phyloP scores from a whole-genome alignment of 2,113 vertebrate genomes.

The Anoplopoma fimbria region DNA sequence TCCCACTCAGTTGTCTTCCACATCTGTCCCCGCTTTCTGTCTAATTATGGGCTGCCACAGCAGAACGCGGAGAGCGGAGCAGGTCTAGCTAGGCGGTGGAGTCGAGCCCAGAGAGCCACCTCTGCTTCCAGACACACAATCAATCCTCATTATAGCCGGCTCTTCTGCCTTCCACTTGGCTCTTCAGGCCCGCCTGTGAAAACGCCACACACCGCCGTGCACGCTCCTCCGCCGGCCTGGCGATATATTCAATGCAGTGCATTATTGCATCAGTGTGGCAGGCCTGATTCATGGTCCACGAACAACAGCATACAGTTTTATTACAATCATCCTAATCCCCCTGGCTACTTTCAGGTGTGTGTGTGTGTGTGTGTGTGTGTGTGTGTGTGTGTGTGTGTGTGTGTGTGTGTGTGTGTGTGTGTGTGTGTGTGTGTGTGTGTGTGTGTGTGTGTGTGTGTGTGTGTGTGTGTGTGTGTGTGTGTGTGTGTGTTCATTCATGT shows the following conservation, averaged over 20 bases:
- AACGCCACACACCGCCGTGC: conserved; percentile 20
- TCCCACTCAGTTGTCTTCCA: conserved; percentile 70
- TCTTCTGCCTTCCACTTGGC: conserved; percentile 45
- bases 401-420: too few relatives aligned
- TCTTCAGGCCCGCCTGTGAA: conserved; percentile 54
- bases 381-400: too few relatives aligned
- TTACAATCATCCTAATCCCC: conserved; percentile 41
- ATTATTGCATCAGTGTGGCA: conserved; percentile 33
- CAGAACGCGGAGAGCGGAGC: conserved; percentile 62
- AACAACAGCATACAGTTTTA: conserved; percentile 14
- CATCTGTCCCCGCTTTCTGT: conserved; percentile 72
- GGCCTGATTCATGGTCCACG: conserved; percentile 26
- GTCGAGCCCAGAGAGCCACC: conserved; percentile 68
- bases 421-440: too few relatives aligned
- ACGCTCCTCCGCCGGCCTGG: conserved; percentile 30
- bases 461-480: neutral
- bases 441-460: neutral
- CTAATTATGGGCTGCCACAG: conserved; percentile 78
- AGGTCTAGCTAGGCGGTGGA: conserved; percentile 66
- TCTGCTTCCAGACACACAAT: conserved; percentile 73
- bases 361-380: too few relatives aligned
- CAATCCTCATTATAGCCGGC: conserved; percentile 74
- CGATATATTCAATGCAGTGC: conserved; percentile 47
- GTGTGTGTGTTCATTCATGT: neutral
- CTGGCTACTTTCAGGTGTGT: conserved; percentile 35